phyloP scores from a whole-genome alignment of 2,113 vertebrate species.

The Rhinoderma darwinii region DNA sequence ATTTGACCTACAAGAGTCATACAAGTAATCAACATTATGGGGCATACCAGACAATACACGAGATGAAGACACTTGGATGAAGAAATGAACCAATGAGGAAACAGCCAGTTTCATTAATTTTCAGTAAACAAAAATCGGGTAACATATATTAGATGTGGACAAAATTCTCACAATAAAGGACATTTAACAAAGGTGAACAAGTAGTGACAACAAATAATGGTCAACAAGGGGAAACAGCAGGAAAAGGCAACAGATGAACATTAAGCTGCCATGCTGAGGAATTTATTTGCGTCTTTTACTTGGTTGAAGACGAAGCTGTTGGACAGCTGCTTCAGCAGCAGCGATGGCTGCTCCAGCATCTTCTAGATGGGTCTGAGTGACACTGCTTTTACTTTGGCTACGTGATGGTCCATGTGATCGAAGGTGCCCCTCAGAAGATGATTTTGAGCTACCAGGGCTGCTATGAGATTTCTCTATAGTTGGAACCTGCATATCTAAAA shows the following conservation, averaged over 20 bases:
- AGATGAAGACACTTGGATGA: slow-evolving; percentile 59
- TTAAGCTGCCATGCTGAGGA: slow-evolving; percentile 89
- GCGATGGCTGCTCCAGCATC: slow-evolving; percentile 96
- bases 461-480: slow-evolving; percentile 98
- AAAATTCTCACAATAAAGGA: slow-evolving; percentile 74
- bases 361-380: slow-evolving; percentile 97
- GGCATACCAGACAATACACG: slow-evolving; percentile 43
- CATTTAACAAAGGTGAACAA: slow-evolving; percentile 77
- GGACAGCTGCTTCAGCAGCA: slow-evolving; percentile 94
- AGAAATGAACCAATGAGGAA: slow-evolving; percentile 73
- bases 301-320: slow-evolving; percentile 98
- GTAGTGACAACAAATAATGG: slow-evolving; percentile 73
- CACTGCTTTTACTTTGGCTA: slow-evolving; percentile 98
- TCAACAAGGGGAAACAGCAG: slow-evolving; percentile 73
- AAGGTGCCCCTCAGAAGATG: slow-evolving; percentile 95
- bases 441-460: slow-evolving; percentile 97
- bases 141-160: slow-evolving; percentile 72
- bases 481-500: slow-evolving; percentile 90
- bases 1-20: slow-evolving; percentile 66
- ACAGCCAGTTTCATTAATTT: slow-evolving; percentile 83
- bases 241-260: slow-evolving; percentile 88
- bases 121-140: slow-evolving; percentile 71
- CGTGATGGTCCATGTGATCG: slow-evolving; percentile 96
- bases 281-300: slow-evolving; percentile 97
- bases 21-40: slow-evolving; percentile 65